These are phyloP conservation scores for Heliconius eleuchia DNA, from an alignment of 1,140 invertebrate genomes.

Conservation along the genomic window DNA sequence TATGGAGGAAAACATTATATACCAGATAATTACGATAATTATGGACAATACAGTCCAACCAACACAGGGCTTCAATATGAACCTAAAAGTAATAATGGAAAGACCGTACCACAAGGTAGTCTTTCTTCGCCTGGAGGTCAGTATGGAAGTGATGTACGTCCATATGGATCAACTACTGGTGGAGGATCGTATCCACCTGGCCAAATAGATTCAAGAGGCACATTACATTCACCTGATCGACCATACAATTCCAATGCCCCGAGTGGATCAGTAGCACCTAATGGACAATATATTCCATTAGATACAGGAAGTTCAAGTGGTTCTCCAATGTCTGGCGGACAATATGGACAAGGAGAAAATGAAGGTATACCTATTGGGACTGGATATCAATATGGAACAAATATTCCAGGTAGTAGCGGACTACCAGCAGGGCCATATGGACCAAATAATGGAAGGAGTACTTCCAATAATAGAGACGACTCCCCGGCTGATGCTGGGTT, in stretches of 20 bases:
- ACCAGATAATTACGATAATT: not conserved
- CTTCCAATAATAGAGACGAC: not conserved
- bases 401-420: not conserved
- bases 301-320: conserved; percentile 6
- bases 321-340: conserved; percentile 19
- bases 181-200: not conserved
- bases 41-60: not conserved
- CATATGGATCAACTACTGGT: not conserved
- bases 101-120: not conserved
- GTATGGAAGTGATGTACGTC: not conserved
- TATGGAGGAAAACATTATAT: not conserved
- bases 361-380: conserved; percentile 5
- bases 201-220: not conserved
- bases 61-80: conserved; percentile 12
- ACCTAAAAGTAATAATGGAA: conserved; percentile 6
- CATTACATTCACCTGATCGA: not conserved
- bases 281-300: conserved; percentile 12
- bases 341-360: conserved; percentile 12
- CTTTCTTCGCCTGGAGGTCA: not conserved
- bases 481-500: not conserved
- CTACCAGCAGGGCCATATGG: not conserved
- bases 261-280: conserved; percentile 15
- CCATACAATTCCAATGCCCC: conserved; percentile 4
- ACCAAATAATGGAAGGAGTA: not conserved
- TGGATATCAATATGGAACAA: conserved; percentile 26